Evolutionary conservation across 2,797 vertebrate genomes (phyloP), one percentile per base, ranked within the genome.

Genomic region (Etheostoma perlongum): DNA sequence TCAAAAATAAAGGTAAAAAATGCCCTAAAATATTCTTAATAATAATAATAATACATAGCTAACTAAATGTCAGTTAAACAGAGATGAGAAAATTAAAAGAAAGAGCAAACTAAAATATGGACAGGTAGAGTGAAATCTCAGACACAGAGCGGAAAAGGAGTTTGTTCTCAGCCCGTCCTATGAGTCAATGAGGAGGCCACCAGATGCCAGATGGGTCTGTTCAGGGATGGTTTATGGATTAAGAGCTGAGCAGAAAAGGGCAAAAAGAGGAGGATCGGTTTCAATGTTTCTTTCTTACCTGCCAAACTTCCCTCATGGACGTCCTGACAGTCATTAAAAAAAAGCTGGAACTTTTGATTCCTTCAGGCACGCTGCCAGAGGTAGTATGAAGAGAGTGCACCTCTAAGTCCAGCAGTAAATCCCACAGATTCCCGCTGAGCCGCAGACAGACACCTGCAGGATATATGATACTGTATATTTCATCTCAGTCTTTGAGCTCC

Each of bases 221-320:
- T 84, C 84, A 36, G 61, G 78, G 85, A 90, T 87, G 83, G 83
- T 90, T 92, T 92, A 85, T 92, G 91, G 93, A 93, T 94, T 94
- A 92, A 87, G 88, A 87, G 86, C 84, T 76, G 78, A 82, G 82
- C 67, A 76, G 78, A 82, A 87, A 85, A 81, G 51, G 68, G 64
- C 67, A 82, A 66, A 85, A 79, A 65, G 67, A 85, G 60, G 67
- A 86, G 88, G 90, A 93, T 94, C 89, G 0, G 83, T 93, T 94
- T 94, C 92, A 91, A 51, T 83, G 87, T 90, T 91, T 92, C 84
- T 91, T 82, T 90, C 91, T 84, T 81, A 90, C 48, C 91, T 91
- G 92, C 89, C 92, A 91, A 81, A 88, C 78, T 67, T 74, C 89
- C 88, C 91, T 89, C 83, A 68, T 84, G 80, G 78, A 88, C 25